These are phyloP conservation scores for Trypoxylon attenuatum DNA, from an alignment of 2,888 invertebrate genomes.

Conservation along the genomic window DNA sequence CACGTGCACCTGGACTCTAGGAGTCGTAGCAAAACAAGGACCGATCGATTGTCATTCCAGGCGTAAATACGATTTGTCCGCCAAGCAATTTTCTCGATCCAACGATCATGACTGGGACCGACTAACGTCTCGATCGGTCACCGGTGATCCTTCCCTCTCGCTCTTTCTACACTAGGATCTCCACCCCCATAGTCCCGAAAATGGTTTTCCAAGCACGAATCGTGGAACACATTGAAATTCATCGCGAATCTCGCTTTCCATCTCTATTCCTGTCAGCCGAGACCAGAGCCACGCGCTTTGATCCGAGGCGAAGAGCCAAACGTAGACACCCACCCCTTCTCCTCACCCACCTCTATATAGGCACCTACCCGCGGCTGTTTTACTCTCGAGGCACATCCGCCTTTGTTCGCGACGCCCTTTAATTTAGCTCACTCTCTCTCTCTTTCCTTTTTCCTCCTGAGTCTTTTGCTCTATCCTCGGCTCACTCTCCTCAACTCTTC, in stretches of 20 bases:
- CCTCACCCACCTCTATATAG: slow-evolving; percentile 16
- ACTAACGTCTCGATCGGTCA: background rate
- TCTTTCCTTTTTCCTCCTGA: slow-evolving; percentile 12
- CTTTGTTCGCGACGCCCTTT: slow-evolving; percentile 59
- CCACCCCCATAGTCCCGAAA: slow-evolving; percentile 27
- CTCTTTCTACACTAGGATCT: too few relatives aligned
- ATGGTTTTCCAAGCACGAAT: slow-evolving; percentile 70
- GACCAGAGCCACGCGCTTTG: slow-evolving; percentile 53
- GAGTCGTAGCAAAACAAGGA: background rate
- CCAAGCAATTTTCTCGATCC: slow-evolving; percentile 5
- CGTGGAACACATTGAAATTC: slow-evolving; percentile 70
- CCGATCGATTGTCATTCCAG: slow-evolving; percentile 6
- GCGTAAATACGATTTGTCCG: background rate
- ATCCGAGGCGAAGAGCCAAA: slow-evolving; percentile 51
- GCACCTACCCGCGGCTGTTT: slow-evolving; percentile 56
- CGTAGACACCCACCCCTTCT: slow-evolving; percentile 34
- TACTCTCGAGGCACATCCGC: slow-evolving; percentile 66
- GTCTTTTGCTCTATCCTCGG: background rate
- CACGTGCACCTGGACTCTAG: slow-evolving; percentile 21
- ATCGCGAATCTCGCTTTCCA: slow-evolving; percentile 72
- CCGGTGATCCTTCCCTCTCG: background rate
- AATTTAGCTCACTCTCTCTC: slow-evolving; percentile 50
- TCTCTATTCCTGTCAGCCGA: slow-evolving; percentile 68
- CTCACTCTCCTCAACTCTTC: background rate
- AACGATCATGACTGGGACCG: background rate